These are phyloP conservation scores for Eupithecia subumbrata DNA, from an alignment of 2,888 invertebrate species.

Conservation along the genomic window DNA sequence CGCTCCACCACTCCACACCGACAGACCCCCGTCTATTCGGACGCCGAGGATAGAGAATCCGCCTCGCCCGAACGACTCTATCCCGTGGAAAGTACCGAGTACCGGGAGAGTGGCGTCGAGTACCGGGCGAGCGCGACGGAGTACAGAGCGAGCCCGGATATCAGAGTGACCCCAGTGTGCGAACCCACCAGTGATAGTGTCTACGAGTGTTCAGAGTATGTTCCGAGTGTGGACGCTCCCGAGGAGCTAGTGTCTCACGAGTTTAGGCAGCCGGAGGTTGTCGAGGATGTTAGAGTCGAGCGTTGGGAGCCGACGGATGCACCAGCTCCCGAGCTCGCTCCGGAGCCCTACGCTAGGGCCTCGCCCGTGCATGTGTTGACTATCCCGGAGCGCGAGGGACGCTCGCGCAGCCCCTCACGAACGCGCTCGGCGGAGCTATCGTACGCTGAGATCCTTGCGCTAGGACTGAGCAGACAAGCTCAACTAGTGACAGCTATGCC, in stretches of 20 bases:
- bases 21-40: constrained; percentile 51
- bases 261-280: constrained; percentile 27
- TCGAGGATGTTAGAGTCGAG: constrained; percentile 47
- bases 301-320: constrained; percentile 50
- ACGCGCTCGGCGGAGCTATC: constrained; percentile 86
- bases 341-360: constrained; percentile 13
- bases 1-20: constrained; percentile 67
- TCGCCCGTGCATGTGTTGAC: constrained; percentile 45
- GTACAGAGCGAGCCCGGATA: constrained; percentile 20
- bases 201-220: constrained; percentile 54
- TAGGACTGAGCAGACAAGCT: constrained; percentile 82
- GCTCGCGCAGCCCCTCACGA: constrained; percentile 60
- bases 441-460: constrained; percentile 88
- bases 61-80: background rate
- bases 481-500: constrained; percentile 61
- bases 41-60: constrained; percentile 40
- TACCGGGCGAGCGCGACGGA: constrained; percentile 45
- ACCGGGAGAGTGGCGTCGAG: constrained; percentile 18
- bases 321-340: constrained; percentile 21
- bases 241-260: constrained; percentile 10
- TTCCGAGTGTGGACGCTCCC: constrained; percentile 30
- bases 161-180: constrained; percentile 51
- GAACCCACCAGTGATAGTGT: constrained; percentile 71
- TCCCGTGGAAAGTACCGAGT: constrained; percentile 2
- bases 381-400: constrained; percentile 51